Base-by-base conservation (phyloP, 2,797 vertebrate genomes). In the Platalea minor region DNA sequence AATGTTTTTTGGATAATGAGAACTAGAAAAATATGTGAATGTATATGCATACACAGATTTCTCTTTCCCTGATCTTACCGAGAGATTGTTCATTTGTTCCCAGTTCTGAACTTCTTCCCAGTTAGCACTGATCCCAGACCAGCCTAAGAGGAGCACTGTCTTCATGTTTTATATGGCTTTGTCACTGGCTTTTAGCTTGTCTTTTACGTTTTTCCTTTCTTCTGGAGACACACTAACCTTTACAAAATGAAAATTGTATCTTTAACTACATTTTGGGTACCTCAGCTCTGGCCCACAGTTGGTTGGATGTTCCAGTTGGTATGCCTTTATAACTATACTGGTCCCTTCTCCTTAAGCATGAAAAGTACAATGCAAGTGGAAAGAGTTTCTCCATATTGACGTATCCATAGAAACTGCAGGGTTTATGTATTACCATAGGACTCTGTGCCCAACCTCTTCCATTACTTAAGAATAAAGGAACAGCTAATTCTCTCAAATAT, bases 361-460 rank as follows among this genome's bases (percentile, higher is more conserved):
- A 18, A 20, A 31, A 67, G 7, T 56, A 61, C 64, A 57, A n/a
- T 53, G 12, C 57, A 88, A 78, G 8, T 74, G 59, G 78, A 91
- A 93, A 81, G 37, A 88, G n/a, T 77, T 89, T 91, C 61, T 87
- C 68, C 68, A 70, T 94, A 69, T 16, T 87, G 72, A 91, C 83
- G 46, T 93, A 91, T 60, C 84, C 78, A 82, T 86, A 89, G 81
- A 93, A 87, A 94, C n/a, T 60, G 56, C 64, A 85, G 28, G 51
- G 9, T 91, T 87, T 76, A 70, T 80, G 25, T 67, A 45, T 85
- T 74, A 64, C 60, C 50, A 37, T 76, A 91, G 57, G 43, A 88
- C 18, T 65, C 31, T 50, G 43, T 91, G 24, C 41, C 61, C 68
- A 85, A 20, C 19, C 70, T 73, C 76, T 86, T 91, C 76, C n/a